A percentile compares a stretch with the other conserved stretches of the same genome.
Conservation (phyloP, 2,888 invertebrate species). For the Phaedon cochleariae region DNA sequence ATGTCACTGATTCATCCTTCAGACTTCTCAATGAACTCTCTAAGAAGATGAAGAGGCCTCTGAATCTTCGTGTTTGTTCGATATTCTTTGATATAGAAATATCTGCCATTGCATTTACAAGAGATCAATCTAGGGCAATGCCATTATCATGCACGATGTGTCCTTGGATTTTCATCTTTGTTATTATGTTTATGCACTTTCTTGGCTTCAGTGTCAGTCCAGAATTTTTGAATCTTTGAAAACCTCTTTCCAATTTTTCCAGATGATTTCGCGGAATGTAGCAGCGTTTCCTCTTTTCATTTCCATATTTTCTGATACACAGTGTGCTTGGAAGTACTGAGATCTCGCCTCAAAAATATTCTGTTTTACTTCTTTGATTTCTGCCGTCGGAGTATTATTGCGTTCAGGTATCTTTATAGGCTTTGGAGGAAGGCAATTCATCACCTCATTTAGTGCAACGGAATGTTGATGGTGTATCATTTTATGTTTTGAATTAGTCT, state of each 20-base stretch:
- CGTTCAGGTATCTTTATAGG: no score
- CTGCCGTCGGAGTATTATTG: no score
- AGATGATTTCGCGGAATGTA: no score
- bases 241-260: conserved; percentile 31
- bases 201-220: conserved; percentile 37
- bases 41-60: conserved; percentile 38
- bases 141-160: conserved; percentile 40
- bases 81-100: conserved; percentile 34
- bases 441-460: no score
- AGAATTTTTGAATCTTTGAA: conserved; percentile 29
- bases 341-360: no score
- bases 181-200: conserved; percentile 26
- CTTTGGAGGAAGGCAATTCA: no score
- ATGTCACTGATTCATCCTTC: conserved; percentile 22
- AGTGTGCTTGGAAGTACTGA: no score
- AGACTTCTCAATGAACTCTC: conserved; percentile 36
- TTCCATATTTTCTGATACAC: no score
- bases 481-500: no score
- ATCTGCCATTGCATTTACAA: conserved; percentile 25
- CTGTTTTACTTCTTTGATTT: no score
- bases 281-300: no score
- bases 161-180: conserved; percentile 41
- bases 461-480: no score
- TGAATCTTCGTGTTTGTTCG: conserved; percentile 34
- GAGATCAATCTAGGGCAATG: conserved; percentile 14